phyloP scores from a whole-genome alignment of 1,140 invertebrate species.

The Aricia agestis region DNA sequence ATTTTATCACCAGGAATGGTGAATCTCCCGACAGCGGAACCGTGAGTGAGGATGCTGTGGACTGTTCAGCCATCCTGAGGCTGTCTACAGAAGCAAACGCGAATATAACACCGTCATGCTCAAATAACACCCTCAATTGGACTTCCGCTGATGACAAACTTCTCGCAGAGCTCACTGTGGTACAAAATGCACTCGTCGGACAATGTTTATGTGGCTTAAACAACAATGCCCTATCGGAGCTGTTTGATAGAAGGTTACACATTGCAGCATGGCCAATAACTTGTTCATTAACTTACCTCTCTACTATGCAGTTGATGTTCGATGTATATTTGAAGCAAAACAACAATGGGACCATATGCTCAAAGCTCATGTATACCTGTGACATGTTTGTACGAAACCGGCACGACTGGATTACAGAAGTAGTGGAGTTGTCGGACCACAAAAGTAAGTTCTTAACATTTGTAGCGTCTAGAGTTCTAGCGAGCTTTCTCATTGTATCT shows the following conservation, averaged over 20 bases:
- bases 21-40: conserved; percentile 69
- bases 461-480: conserved; percentile 85
- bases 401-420: conserved; percentile 87
- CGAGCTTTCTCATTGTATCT: conserved; percentile 88
- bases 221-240: conserved; percentile 81
- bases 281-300: conserved; percentile 85
- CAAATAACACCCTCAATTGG: conserved; percentile 51
- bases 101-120: conserved; percentile 56
- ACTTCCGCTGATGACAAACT: conserved; percentile 57
- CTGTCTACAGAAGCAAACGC: conserved; percentile 48
- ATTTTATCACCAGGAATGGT: conserved; percentile 57
- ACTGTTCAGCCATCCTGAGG: conserved; percentile 58
- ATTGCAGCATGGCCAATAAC: conserved; percentile 84
- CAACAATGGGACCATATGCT: conserved; percentile 86
- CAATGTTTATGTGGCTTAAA: conserved; percentile 88
- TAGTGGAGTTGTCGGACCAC: conserved; percentile 86
- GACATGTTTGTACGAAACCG: conserved; percentile 87
- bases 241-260: conserved; percentile 81
- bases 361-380: conserved; percentile 85
- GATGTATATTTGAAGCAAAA: conserved; percentile 91
- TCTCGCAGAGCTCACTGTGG: conserved; percentile 52
- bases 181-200: conserved; percentile 81
- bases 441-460: conserved; percentile 88
- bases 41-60: conserved; percentile 71
- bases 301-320: conserved; percentile 88